Evolutionary conservation across 2,888 invertebrate species (phyloP).

Genomic region (Habroteleia sp.): DNA sequence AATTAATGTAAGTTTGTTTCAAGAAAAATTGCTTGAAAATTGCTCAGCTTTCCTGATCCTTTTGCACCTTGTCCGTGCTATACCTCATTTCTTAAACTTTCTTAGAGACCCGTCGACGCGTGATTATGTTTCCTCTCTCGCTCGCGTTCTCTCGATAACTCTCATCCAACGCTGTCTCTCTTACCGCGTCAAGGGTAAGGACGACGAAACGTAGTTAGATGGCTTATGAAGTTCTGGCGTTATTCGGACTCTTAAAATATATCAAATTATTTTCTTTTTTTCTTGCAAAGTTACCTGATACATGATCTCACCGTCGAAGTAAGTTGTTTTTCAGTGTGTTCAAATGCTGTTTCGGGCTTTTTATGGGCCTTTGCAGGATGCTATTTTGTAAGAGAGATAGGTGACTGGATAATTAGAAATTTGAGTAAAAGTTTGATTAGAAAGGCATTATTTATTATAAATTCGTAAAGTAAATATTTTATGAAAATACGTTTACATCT

Average conservation of each 20-base stretch:
- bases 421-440: too few species aligned
- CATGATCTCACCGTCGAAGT: slow-evolving; percentile 70
- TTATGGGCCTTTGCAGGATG: slow-evolving; percentile 18
- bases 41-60: slow-evolving; percentile 69
- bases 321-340: slow-evolving; percentile 21
- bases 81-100: slow-evolving; percentile 57
- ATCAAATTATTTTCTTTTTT: slow-evolving; percentile 79
- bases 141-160: slow-evolving; percentile 43
- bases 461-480: too few species aligned
- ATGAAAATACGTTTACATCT: too few species aligned
- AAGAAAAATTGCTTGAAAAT: slow-evolving; percentile 75
- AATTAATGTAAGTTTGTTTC: slow-evolving; percentile 76
- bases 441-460: too few species aligned
- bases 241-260: slow-evolving; percentile 80
- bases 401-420: too few species aligned
- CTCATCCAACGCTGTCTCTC: slow-evolving; percentile 54
- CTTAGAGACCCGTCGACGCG: slow-evolving; percentile 62
- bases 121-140: slow-evolving; percentile 42
- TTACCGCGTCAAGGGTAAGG: slow-evolving; percentile 36
- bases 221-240: slow-evolving; percentile 67
- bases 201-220: slow-evolving; percentile 39
- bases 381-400: too few species aligned
- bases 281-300: slow-evolving; percentile 67
- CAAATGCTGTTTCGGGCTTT: slow-evolving; percentile 9
- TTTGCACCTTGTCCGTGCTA: slow-evolving; percentile 60